phyloP scores from a whole-genome alignment of 1,140 invertebrate species.

The Potamilus streckersoni region DNA sequence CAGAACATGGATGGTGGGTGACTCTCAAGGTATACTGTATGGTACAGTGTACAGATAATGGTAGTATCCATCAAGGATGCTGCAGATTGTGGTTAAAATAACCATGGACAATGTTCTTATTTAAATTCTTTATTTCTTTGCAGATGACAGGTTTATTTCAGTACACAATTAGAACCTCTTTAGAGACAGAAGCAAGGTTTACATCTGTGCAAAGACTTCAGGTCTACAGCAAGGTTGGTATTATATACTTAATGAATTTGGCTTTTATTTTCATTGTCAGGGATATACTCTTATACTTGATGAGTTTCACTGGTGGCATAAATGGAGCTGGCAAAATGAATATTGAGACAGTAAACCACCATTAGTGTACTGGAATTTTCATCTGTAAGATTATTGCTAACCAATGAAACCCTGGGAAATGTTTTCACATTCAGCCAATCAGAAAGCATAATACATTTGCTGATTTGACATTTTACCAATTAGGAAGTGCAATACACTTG shows the following conservation, averaged over 20 bases:
- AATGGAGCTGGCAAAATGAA: too few relatives aligned
- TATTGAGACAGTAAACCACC: too few relatives aligned
- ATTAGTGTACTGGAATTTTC: too few relatives aligned
- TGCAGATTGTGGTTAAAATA: neutral
- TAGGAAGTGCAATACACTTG: too few relatives aligned
- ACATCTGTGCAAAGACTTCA: slow-evolving; percentile 75
- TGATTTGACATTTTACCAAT: too few relatives aligned
- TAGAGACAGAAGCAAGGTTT: slow-evolving; percentile 77
- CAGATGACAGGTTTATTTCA: slow-evolving; percentile 78
- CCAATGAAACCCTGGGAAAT: too few relatives aligned
- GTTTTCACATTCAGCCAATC: too few relatives aligned
- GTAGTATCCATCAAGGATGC: neutral
- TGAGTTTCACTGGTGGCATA: too few relatives aligned
- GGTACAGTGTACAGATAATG: neutral
- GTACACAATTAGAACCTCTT: slow-evolving; percentile 75
- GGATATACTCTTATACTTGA: neutral
- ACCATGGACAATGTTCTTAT: neutral
- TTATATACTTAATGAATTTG: neutral
- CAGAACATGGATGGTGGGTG: neutral
- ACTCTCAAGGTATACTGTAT: neutral
- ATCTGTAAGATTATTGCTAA: too few relatives aligned
- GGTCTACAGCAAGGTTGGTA: slow-evolving; percentile 68
- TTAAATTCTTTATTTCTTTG: slow-evolving; percentile 33
- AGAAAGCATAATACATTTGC: too few relatives aligned
- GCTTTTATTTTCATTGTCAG: neutral